Evolutionary conservation across 1,140 invertebrate genomes (phyloP).

Genomic region (Eriocheir sinensis): DNA sequence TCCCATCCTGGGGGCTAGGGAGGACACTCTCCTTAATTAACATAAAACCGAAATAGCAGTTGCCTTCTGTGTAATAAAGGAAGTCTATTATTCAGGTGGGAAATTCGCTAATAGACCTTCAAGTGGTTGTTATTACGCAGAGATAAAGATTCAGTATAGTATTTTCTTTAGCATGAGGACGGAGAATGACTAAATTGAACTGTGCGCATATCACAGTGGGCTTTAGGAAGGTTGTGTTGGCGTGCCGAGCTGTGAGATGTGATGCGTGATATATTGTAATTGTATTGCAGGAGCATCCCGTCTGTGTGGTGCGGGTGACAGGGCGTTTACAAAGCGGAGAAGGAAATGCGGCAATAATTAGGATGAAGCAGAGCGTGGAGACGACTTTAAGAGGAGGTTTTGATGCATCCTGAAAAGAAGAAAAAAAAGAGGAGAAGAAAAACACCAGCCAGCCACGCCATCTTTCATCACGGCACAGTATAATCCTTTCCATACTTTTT

Average conservation of each 20-base stretch:
- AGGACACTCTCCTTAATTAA: constrained; percentile 9
- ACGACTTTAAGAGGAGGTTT: neutral
- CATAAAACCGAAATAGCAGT: constrained; percentile 25
- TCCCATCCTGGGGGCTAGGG: neutral
- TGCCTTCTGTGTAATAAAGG: constrained; percentile 5
- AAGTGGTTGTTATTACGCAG: neutral
- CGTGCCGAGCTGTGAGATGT: neutral
- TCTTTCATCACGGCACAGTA: neutral
- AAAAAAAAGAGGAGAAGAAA: neutral
- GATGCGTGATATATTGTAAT: neutral
- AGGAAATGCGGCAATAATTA: neutral
- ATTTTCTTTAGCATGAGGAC: neutral
- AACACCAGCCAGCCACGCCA: neutral
- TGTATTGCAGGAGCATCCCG: neutral
- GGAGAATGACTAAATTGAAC: neutral
- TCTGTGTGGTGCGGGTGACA: neutral
- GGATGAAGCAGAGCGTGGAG: neutral
- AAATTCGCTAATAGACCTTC: constrained; percentile 7
- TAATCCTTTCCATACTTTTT: neutral
- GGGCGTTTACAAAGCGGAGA: constrained; percentile 10
- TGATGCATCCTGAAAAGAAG: neutral
- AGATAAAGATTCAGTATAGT: neutral
- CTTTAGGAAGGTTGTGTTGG: neutral
- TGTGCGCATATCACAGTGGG: neutral
- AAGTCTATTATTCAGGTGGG: constrained; percentile 6